Evolutionary conservation across 2,888 invertebrate genomes (phyloP), one percentile per base, ranked within the genome.

Genomic region (Pharmacophagus antenor): DNA sequence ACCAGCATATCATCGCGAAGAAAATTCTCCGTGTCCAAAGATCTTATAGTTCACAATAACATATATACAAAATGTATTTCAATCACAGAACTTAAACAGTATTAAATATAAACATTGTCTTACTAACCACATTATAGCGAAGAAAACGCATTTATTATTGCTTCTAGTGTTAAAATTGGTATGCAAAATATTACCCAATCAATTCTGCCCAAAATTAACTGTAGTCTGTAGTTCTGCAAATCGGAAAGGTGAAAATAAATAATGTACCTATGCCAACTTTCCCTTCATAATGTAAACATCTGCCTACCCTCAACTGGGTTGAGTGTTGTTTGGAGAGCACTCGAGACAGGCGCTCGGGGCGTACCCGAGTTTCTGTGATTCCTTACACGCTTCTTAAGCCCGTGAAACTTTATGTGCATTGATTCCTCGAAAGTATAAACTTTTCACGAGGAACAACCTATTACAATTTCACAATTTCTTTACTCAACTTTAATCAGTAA

Each of bases 271-370:
- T 31, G 51, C 37, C 44, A 15, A 58, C 46, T 58, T 58, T 52
- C 58, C 58, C 58, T 37, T 22, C 27, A 20, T 31, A 52, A 46
- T 52, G 21, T 44, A 57, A 57, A 52, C 48, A 27, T 44, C 58
- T 52, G 58, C 51, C 44, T 46, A 58, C 52, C 51, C 51, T 58
- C 58, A 52, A 52, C 51, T 52, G 31, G 44, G 57, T 58, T 46
- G 51, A 58, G 51, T 55, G 55, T 25, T 52, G 58, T 52, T 58
- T 52, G 58, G 52, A 52, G 58, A 18, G 44, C n/a, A 37, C 51
- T 58, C 46, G 51, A 52, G 31, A 27, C 21, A n/a, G 20, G 54
- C 2, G 31, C 46, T 15, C 12, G 10, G 20, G 20, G 21, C 21
- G 56, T 44, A 15, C 18, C 46, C 21, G 3, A 31, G 27, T 42